Percentiles rank a stretch among this genome's conserved stretches.
Evolutionary conservation across 2,113 vertebrate genomes (phyloP).

Genomic region (Channa argus): DNA sequence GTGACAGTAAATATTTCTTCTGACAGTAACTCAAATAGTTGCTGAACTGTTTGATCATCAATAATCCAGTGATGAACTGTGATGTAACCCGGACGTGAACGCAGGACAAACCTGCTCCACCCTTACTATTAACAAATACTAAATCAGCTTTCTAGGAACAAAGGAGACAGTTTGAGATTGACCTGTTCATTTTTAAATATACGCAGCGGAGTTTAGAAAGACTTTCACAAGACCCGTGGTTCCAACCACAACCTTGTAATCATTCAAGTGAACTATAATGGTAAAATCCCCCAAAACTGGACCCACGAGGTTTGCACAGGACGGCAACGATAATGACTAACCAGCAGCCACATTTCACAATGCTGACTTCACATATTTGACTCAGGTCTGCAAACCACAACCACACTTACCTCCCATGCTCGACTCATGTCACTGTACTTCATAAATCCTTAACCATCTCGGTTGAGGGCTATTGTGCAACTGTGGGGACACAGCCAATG

Average conservation of each 20-base stretch:
- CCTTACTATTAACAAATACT: neutral
- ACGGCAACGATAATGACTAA: conserved; percentile 20
- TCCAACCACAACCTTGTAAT: conserved; percentile 3
- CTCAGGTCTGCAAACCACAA: conserved; percentile 46
- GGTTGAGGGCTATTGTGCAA: conserved; percentile 45
- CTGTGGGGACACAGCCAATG: conserved; percentile 38
- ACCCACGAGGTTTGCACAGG: neutral
- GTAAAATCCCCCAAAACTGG: conserved; percentile 9
- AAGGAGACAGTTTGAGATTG: too few relatives aligned
- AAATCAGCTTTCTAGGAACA: conserved; percentile 20
- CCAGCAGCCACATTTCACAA: conserved; percentile 48
- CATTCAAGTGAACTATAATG: conserved; percentile 14
- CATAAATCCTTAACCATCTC: conserved; percentile 52
- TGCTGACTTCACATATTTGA: conserved; percentile 55
- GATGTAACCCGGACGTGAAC: conserved; percentile 12
- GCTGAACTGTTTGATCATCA: conserved; percentile 1
- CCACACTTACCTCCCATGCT: conserved; percentile 55
- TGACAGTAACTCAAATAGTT: neutral
- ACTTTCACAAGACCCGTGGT: neutral
- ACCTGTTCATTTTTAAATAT: neutral
- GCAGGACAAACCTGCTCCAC: conserved; percentile 11
- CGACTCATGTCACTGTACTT: conserved; percentile 50
- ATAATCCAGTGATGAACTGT: neutral
- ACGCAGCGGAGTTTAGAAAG: neutral
- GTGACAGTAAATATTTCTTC: conserved; percentile 12